These are phyloP conservation scores for Agrilus cyanescens DNA, from an alignment of 2,888 invertebrate species.

Conservation along the genomic window DNA sequence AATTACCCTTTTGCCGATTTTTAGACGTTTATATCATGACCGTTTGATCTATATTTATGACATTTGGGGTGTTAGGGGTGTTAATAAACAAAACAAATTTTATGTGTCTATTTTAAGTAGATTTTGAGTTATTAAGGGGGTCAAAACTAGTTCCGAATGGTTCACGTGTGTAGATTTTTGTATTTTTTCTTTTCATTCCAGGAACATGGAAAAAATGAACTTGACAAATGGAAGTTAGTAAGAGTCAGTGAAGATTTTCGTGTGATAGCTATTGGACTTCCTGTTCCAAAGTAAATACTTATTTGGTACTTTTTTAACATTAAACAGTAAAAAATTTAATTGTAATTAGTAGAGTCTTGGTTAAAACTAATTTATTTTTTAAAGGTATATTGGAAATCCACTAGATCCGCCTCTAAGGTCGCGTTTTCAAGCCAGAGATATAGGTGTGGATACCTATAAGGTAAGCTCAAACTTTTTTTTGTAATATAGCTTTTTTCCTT, in stretches of 20 bases:
- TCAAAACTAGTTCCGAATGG: too few species aligned
- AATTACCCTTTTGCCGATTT: too few species aligned
- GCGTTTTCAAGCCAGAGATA: constrained; percentile 85
- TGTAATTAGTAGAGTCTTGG: too few species aligned
- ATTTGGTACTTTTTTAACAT: background rate
- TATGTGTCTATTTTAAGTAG: too few species aligned
- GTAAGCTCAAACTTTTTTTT: constrained; percentile 33
- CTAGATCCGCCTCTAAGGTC: constrained; percentile 92
- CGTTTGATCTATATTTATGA: too few species aligned
- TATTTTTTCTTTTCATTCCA: constrained; percentile 30
- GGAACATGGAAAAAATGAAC: constrained; percentile 67
- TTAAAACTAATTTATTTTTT: too few species aligned
- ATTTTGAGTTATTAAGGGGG: too few species aligned
- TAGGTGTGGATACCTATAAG: constrained; percentile 54
- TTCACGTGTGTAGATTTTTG: constrained; percentile 2
- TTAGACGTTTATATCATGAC: too few species aligned
- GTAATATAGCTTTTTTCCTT: background rate
- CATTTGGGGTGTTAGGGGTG: too few species aligned
- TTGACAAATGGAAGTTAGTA: constrained; percentile 79
- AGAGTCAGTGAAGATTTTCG: constrained; percentile 87
- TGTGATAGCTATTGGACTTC: constrained; percentile 84
- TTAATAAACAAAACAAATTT: too few species aligned
- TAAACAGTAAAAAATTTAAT: too few species aligned
- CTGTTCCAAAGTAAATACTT: constrained; percentile 51
- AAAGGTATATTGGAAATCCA: constrained; percentile 76